These are phyloP conservation scores for Merodon equestris DNA, from an alignment of 2,888 invertebrate species.

Conservation along the genomic window DNA sequence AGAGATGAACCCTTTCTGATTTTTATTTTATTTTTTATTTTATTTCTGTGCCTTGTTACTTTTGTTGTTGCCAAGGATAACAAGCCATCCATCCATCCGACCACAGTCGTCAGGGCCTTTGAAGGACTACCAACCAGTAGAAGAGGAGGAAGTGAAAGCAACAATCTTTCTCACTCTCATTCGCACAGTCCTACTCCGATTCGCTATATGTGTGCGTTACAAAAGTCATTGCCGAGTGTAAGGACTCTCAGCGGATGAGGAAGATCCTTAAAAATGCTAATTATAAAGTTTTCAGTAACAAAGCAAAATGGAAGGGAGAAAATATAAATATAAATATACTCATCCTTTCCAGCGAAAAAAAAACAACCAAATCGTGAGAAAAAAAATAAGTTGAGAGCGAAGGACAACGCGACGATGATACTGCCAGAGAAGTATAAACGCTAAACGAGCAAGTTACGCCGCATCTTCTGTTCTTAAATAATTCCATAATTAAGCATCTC, in stretches of 20 bases:
- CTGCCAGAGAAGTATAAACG: conserved; percentile 27
- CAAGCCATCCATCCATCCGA: conserved; percentile 6
- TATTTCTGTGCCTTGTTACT: no score
- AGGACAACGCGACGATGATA: conserved; percentile 18
- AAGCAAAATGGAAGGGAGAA: conserved; percentile 37
- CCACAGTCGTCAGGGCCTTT: neutral
- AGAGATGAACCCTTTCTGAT: conserved; percentile 30
- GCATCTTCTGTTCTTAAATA: conserved; percentile 67
- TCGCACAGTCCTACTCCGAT: no score
- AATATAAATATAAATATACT: no score
- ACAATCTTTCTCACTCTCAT: no score
- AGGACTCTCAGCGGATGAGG: conserved; percentile 35
- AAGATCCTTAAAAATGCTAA: conserved; percentile 63
- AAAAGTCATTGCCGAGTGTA: conserved; percentile 53
- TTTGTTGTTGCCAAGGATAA: conserved; percentile 1
- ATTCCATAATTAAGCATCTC: conserved; percentile 66
- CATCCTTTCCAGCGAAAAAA: conserved; percentile 34
- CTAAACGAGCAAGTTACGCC: conserved; percentile 62
- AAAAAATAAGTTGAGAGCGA: conserved; percentile 4
- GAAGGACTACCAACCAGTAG: conserved; percentile 3
- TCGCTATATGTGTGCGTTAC: conserved; percentile 17
- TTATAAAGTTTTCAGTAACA: conserved; percentile 62
- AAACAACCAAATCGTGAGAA: conserved; percentile 3
- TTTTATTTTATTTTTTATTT: no score
- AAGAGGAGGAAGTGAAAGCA: conserved; percentile 40